Evolutionary conservation across 1,140 invertebrate species (phyloP).

Genomic region (Eupristina koningsbergeri): DNA sequence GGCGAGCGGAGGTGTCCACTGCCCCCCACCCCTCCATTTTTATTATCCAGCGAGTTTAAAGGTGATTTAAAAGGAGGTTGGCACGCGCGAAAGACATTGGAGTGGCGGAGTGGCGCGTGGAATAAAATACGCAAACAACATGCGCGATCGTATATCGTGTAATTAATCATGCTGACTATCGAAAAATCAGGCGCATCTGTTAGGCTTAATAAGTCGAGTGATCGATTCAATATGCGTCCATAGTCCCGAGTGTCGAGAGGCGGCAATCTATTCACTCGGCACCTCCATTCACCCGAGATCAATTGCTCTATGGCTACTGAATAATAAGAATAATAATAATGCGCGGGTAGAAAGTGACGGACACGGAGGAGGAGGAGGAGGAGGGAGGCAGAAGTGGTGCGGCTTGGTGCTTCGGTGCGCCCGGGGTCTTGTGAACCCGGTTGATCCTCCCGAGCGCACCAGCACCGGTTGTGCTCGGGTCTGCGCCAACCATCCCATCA

Average conservation of each 20-base stretch:
- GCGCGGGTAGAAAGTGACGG: not conserved
- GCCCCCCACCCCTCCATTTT: no score
- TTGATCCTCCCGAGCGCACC: no score
- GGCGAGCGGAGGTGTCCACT: no score
- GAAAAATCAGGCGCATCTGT: slow-evolving; percentile 14
- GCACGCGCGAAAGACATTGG: no score
- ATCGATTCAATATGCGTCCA: slow-evolving; percentile 47
- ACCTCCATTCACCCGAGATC: slow-evolving; percentile 44
- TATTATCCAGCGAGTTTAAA: no score
- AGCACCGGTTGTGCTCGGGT: not conserved
- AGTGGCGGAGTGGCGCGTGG: no score
- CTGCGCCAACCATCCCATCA: slow-evolving; percentile 22
- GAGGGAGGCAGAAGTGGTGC: no score
- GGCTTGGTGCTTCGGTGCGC: not conserved
- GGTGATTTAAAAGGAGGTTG: no score
- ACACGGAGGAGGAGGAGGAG: no score
- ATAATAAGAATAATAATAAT: slow-evolving; percentile 62
- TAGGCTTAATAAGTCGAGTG: slow-evolving; percentile 15
- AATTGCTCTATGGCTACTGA: slow-evolving; percentile 59
- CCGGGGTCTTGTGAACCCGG: not conserved
- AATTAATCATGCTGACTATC: slow-evolving; percentile 13
- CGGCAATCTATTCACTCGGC: slow-evolving; percentile 51
- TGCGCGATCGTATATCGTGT: no score
- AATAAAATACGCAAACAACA: no score
- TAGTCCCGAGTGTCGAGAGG: slow-evolving; percentile 20